These are phyloP conservation scores for Trachymyrmex cornetzi DNA, from an alignment of 1,140 invertebrate genomes.

Conservation along the genomic window DNA sequence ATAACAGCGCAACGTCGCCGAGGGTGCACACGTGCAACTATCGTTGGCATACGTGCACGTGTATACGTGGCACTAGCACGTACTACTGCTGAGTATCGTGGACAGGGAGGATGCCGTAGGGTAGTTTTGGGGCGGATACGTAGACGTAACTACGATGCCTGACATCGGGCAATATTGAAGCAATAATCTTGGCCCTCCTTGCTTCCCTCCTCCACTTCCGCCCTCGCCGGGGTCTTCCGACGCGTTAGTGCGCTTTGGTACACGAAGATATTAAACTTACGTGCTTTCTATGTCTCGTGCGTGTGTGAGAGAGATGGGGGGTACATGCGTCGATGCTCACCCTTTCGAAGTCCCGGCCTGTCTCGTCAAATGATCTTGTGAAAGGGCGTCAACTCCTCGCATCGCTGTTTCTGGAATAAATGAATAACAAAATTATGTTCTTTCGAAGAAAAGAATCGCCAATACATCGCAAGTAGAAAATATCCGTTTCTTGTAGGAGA, in stretches of 20 bases:
- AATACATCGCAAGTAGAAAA: neutral
- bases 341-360: neutral
- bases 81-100: constrained; percentile 12
- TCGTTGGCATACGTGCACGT: constrained; percentile 73
- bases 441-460: neutral
- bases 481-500: neutral
- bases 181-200: constrained; percentile 79
- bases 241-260: constrained; percentile 67
- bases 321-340: constrained; percentile 43
- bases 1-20: constrained; percentile 80
- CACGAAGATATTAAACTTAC: constrained; percentile 82
- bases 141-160: constrained; percentile 80
- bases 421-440: constrained; percentile 66
- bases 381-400: constrained; percentile 38
- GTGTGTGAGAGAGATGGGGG: constrained; percentile 13
- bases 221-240: constrained; percentile 3
- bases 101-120: constrained; percentile 28
- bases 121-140: constrained; percentile 57
- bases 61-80: constrained; percentile 51
- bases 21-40: constrained; percentile 65
- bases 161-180: constrained; percentile 85
- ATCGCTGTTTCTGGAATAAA: constrained; percentile 59
- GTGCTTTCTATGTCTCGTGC: constrained; percentile 42
- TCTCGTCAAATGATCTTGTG: constrained; percentile 59
- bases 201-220: neutral